These are phyloP conservation scores for Porites cylindrica DNA, from an alignment of 92 coral and sea anemone genomes.

Conservation along the genomic window DNA sequence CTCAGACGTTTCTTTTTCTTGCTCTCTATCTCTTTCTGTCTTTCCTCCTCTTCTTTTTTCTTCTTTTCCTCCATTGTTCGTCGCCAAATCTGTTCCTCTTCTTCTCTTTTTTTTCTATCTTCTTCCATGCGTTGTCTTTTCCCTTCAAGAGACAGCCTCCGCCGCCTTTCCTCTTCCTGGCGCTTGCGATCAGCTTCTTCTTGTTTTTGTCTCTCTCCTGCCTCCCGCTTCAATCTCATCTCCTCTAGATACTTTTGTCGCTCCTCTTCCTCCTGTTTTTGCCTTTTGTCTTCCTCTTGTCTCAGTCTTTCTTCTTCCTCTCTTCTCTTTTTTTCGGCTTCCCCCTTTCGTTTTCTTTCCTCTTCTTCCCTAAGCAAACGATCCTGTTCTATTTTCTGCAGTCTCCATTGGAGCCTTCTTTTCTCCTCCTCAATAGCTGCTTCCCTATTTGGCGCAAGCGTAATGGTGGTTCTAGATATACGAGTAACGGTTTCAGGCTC, in stretches of 20 bases:
- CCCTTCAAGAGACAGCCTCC: constrained; percentile 34
- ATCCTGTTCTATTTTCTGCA: constrained; percentile 39
- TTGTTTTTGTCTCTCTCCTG: constrained; percentile 35
- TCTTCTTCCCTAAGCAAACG: constrained; percentile 48
- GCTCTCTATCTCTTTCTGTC: constrained; percentile 33
- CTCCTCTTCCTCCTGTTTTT: constrained; percentile 58
- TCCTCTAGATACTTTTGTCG: constrained; percentile 48
- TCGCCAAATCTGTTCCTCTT: constrained; percentile 39
- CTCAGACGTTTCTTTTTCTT: constrained; percentile 33
- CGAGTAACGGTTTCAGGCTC: not conserved
- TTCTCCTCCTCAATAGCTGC: constrained; percentile 15
- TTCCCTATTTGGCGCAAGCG: not conserved
- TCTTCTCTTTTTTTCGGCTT: constrained; percentile 60
- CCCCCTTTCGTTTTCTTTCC: constrained; percentile 49
- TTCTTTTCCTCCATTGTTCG: constrained; percentile 35
- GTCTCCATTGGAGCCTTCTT: constrained; percentile 32
- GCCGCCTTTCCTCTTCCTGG: constrained; percentile 21
- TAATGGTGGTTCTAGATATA: constrained; percentile 10
- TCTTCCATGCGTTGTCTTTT: constrained; percentile 38
- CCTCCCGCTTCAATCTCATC: constrained; percentile 53
- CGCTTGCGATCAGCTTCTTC: constrained; percentile 33
- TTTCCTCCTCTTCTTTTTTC: constrained; percentile 54
- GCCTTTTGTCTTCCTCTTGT: constrained; percentile 39
- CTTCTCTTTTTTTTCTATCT: constrained; percentile 51
- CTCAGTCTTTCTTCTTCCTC: constrained; percentile 60